Evolutionary conservation across 2,888 invertebrate genomes (phyloP), one percentile per base, ranked within the genome.

Genomic region (Shargacucullia verbasci): DNA sequence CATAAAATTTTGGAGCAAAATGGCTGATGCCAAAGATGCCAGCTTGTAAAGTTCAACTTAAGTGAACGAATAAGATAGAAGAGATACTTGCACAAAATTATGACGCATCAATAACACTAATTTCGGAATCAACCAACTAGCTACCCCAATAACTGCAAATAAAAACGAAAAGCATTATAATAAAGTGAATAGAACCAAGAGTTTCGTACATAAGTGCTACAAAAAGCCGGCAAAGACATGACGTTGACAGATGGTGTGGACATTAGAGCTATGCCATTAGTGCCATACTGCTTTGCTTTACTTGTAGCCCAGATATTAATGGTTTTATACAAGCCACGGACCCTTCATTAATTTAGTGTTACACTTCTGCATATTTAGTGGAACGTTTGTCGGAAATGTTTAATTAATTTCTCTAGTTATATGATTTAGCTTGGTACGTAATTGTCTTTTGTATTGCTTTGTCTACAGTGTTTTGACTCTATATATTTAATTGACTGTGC

Each of bases 241-340:
- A 91, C 91, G 75, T 87, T 91, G 91, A 91, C 85, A 86, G 91
- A 91, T 91, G 81, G 82, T 88, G 88, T 87, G 84, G 87, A 90
- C 90, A 88, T 84, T 85, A 82, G 82, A 67, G 70, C 73, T 71
- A 65, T 72, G 80, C 86, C 89, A 90, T 90, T 91, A 91, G 86
- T 76, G 83, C 80, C 76, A 73, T 80, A 82, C 65, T 84, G 86
- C 83, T 84, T 85, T 87, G 84, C 83, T 88, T 84, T 85, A 80
- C 80, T 80, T 74, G 70, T 71, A 72, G 67, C 48, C 38, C 64
- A 78, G 76, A 83, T 84, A 89, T 88, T 86, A 88, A 88, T 86
- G 86, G 85, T 71, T 80, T 78, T 59, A 63, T 58, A 70, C 57
- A 49, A 48, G 50, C 66, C 44, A 57, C 45, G 15, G 52, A 41